Evolutionary conservation across 2,797 vertebrate genomes (phyloP), one percentile per base, ranked within the genome.

Genomic region (Lepidocolaptes lacrymiger): DNA sequence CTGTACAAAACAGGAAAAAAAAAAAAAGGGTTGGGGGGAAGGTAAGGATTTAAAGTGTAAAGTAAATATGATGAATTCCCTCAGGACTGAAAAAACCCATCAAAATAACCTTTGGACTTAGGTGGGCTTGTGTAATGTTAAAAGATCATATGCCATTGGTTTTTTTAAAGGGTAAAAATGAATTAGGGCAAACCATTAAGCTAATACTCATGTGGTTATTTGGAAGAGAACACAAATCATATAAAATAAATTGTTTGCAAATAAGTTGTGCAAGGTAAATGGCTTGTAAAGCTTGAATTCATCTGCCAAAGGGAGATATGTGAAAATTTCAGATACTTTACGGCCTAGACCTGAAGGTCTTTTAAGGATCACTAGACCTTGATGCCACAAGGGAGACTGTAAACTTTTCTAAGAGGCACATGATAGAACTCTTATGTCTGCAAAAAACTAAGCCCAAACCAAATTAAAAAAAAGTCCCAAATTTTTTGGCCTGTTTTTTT

Each of bases 1-100:
- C 23, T 71, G 19, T 8, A 37, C 7, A 49, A 52, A 87, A 84
- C 13, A 66, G 23, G 51, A 30, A 30, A 30, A 37, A 58, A 37
- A 58, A 49, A 37, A 32, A 1, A 5, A 1, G 5, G 4, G 3
- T 2, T 20, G 11, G 52, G 12, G 27, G 26, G 15, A 49, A 49
- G 49, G 14, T 52, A 10, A 52, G 51, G 51, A 52, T 73, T 86
- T 63, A 48, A 93, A 79, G 34, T 69, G 52, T 36, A 43, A 91
- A 79, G 16, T 28, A 85, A 85, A 62, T 32, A 24, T 17, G 20
- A 63, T 48, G 2, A 34, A 49, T 58, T 89, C 58, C 15, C 9
- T 75, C 6, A 58, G 39, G 15, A 34, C 14, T 71, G 28, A 28
- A 84, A 75, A 9, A 30, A 41, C 30, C 7, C 26, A 44, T 7